Base-by-base conservation (phyloP, 2,888 invertebrate species). In the Hymenopus coronatus region DNA sequence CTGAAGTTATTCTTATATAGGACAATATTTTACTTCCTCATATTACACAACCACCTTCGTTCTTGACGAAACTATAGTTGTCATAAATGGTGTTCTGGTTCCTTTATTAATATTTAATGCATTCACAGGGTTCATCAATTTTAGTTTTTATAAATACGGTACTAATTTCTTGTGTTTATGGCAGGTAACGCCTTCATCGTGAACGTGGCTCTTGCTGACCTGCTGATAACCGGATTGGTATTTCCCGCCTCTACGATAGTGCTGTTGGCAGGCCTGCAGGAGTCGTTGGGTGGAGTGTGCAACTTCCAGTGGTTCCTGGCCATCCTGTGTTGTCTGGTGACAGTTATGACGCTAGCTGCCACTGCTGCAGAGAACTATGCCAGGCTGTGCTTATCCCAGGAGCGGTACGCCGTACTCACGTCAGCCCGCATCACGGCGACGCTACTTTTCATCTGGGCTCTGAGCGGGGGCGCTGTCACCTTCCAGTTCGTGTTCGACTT, bases 231-330 rank as follows among this genome's bases (percentile, higher is more conserved):
- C 0, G 95, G 95, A 0, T 92, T 95, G 20, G 96, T 97, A 82
- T 95, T 97, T 91, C 96, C 97, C 0, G 94, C 95, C 0, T 95
- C 96, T 0, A 95, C 96, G 0, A 95, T 96, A 8, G 95, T 96
- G 0, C 94, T 97, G 82, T 93, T 97, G 27, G 96, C 97, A 0
- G 96, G 96, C 0, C 92, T 94, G 89, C 94, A 94, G 89, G 95
- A 95, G 90, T 94, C 94, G 46, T 83, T 85, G 25, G 82, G 28
- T n/a, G 91, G 94, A 1, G 95, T 96, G 1, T 97, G 97, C 93
- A 93, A 94, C 89, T 94, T 94, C 89, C 96, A 96, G 92, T 96
- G 96, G 94, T 95, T 95, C 91, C 92, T 96, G 25, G 95, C 96
- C 8, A 94, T 95, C 28, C 93, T 96, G 2, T 95, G 96, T 89